Percentiles rank a stretch among this genome's conserved stretches.
phyloP scores from a whole-genome alignment of 1,140 invertebrate species.

The Tetramorium simillimum region DNA sequence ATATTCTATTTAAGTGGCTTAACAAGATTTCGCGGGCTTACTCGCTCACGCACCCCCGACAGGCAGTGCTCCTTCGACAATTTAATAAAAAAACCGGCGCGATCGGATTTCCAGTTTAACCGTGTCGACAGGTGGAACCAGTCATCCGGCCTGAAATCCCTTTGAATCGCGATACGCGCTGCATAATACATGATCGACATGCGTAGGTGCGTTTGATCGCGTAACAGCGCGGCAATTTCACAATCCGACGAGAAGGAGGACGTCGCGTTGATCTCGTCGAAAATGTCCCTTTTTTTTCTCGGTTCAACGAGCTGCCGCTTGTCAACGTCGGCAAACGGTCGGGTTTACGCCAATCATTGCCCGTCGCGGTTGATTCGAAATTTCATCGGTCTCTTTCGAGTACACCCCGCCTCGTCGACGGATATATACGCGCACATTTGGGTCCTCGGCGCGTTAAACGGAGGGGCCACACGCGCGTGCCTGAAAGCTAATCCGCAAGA shows the following conservation, averaged over 20 bases:
- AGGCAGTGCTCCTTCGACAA: background rate
- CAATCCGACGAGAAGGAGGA: background rate
- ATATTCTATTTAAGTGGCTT: background rate
- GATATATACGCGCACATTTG: background rate
- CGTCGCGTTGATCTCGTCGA: conserved; percentile 12
- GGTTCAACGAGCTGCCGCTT: background rate
- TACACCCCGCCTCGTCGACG: background rate
- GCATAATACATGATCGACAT: conserved; percentile 1
- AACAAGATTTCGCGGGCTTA: background rate
- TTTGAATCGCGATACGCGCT: conserved; percentile 5
- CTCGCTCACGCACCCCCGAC: no score
- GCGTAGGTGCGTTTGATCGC: background rate
- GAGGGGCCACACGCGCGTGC: background rate
- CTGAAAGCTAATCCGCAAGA: conserved; percentile 16
- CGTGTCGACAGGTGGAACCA: background rate
- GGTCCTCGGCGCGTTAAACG: background rate
- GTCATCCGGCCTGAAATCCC: background rate
- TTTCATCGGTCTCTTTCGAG: background rate
- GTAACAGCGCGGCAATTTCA: background rate
- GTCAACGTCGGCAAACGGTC: background rate
- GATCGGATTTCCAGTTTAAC: background rate
- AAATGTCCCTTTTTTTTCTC: conserved; percentile 18
- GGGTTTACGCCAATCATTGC: conserved; percentile 36
- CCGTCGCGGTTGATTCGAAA: conserved; percentile 25
- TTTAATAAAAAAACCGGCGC: background rate